Base-by-base conservation (phyloP, 2,113 vertebrate genomes). In the Eclectus roratus region DNA sequence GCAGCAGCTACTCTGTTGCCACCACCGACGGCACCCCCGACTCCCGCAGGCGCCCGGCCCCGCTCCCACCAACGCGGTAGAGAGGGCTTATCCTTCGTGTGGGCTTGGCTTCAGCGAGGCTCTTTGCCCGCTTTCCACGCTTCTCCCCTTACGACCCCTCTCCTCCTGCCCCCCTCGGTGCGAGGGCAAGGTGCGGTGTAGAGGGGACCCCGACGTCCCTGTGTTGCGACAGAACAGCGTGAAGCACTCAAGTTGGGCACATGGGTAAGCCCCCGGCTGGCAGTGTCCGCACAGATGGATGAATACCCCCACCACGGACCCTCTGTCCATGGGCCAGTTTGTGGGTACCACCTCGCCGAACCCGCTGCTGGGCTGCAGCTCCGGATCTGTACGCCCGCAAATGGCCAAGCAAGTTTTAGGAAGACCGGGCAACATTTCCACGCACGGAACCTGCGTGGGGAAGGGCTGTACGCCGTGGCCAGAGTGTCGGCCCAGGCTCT, bases 351-450 rank as follows among this genome's bases (percentile, higher is more conserved):
- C 52, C 49, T 8, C 4, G 13, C 69, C 33, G 6, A n/a, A 23
- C 29, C 56, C 33, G 33, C 77, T 24, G 3, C 33, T 6, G 44
- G 24, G 39, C 61, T 47, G 63, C 50, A 18, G 31, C 60, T 28
- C 55, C 3, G 35, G 3, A 3, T 18, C 55, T 31, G 55, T 19
- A 19, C 4, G 5, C 50, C 8, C 2, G 1, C 23, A 1, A 9
- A 4, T 1, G 73, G 60, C 28, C 10, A 7, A 44, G 46, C 13
- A 5, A 58, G 5, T 18, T 15, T 60, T 37, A 1, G 69, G 44
- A 44, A 27, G 50, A n/a, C 8, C 3, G 9, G 44, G 64, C 55
- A 12, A 50, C 41, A 37, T 4, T 29, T 41, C 31, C 33, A 4
- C 44, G 3, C 33, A 3, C 52, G 4, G 23, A 39, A 50, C 28